Evolutionary conservation across 1,140 invertebrate genomes (phyloP).

Genomic region (Drosophila kurseongensis): DNA sequence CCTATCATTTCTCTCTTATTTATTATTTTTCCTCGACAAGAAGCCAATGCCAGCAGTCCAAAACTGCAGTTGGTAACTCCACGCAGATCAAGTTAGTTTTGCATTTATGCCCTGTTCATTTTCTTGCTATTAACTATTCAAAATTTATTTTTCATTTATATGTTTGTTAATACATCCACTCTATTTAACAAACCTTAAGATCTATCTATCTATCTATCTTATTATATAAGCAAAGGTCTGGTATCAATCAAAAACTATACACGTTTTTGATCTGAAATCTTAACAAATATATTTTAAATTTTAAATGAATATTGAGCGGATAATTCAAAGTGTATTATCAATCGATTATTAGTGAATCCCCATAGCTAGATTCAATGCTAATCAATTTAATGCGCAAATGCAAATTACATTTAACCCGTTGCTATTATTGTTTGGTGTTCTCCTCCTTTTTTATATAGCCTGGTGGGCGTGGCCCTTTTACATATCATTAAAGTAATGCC

Average conservation of each 20-base stretch:
- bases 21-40: background rate
- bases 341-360: slow-evolving; percentile 24
- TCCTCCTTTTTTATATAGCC: background rate
- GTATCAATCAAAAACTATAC: no score
- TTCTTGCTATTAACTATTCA: no score
- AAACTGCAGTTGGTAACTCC: background rate
- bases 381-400: slow-evolving; percentile 27
- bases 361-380: slow-evolving; percentile 29
- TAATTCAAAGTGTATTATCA: background rate
- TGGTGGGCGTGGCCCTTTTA: slow-evolving; percentile 30
- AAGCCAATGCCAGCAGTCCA: background rate
- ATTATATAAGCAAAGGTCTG: no score
- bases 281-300: no score
- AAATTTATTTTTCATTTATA: no score
- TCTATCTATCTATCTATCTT: no score
- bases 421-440: background rate
- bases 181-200: no score
- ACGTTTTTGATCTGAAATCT: no score
- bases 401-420: slow-evolving; percentile 11
- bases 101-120: no score
- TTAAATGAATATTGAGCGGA: no score
- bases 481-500: slow-evolving; percentile 2
- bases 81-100: no score
- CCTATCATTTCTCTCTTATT: background rate
- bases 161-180: no score